Evolutionary conservation across 2,888 invertebrate genomes (phyloP).

Genomic region (Calameuta pallipes): DNA sequence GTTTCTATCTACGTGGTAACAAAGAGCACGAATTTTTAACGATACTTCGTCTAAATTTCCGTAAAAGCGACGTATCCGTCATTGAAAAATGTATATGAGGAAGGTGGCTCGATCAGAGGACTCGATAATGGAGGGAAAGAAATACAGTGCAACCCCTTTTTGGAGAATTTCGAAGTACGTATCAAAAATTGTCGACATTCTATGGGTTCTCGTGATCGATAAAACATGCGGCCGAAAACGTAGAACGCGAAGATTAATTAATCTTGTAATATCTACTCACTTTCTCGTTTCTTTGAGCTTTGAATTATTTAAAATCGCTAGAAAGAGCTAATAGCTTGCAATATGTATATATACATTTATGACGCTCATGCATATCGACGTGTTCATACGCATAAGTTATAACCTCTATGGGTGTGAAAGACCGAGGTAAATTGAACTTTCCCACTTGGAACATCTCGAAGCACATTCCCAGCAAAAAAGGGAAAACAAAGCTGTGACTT

Average conservation of each 20-base stretch:
- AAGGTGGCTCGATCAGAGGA: not conserved
- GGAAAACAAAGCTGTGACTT: slow-evolving; percentile 45
- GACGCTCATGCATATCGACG: not conserved
- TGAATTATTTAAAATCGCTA: not conserved
- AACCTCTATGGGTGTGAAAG: not conserved
- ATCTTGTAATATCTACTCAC: not conserved
- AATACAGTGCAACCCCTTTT: not conserved
- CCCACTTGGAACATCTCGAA: not conserved
- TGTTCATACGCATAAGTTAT: not conserved
- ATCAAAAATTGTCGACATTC: not conserved
- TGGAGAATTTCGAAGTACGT: not conserved
- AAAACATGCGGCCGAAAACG: not conserved
- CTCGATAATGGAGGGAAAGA: not conserved
- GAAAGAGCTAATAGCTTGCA: not conserved
- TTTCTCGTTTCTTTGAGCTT: not conserved
- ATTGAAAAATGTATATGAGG: not conserved
- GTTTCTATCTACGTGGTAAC: not conserved
- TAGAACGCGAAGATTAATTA: not conserved
- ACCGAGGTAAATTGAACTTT: not conserved
- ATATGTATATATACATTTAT: not conserved
- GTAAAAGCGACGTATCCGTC: not conserved
- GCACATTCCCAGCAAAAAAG: not conserved
- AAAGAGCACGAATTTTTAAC: not conserved
- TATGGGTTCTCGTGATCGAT: not conserved
- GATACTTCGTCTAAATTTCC: not conserved